phyloP scores from a whole-genome alignment of 2,797 vertebrate species.

The Scomberomorus guttatus region DNA sequence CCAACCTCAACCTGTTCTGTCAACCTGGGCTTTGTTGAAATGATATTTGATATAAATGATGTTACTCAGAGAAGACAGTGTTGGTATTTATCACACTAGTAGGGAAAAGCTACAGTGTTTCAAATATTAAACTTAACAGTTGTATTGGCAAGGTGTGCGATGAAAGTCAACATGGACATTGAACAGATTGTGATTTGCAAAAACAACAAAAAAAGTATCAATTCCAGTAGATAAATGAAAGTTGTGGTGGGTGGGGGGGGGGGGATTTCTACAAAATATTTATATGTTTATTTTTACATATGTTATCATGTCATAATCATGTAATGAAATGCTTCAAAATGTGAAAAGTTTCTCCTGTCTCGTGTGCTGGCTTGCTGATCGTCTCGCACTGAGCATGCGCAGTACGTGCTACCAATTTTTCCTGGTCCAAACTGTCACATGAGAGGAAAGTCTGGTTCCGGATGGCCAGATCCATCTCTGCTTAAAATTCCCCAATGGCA shows the following conservation, averaged over 20 bases:
- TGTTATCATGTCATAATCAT: not conserved
- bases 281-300: conserved; percentile 59
- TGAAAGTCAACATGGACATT: conserved; percentile 7
- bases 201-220: not conserved
- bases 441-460: conserved; percentile 45
- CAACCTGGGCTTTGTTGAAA: conserved; percentile 21
- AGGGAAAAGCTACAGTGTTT: not conserved
- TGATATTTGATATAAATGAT: not conserved
- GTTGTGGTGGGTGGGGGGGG: too few relatives aligned
- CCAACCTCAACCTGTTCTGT: conserved; percentile 7
- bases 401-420: conserved; percentile 25
- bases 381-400: conserved; percentile 71
- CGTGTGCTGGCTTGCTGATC: not conserved
- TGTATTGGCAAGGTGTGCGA: conserved; percentile 12
- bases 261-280: conserved; percentile 53
- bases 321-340: conserved; percentile 56
- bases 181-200: conserved; percentile 4
- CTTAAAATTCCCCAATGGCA: conserved; percentile 26
- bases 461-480: conserved; percentile 32
- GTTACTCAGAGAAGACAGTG: conserved; percentile 8
- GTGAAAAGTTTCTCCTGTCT: not conserved
- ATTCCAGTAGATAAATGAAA: not conserved
- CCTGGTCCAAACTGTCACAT: conserved; percentile 72
- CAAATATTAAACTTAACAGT: conserved; percentile 1
- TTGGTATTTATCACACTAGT: conserved; percentile 12